These are phyloP conservation scores for Cecidostiba fungosa DNA, from an alignment of 2,888 invertebrate species.

Conservation along the genomic window DNA sequence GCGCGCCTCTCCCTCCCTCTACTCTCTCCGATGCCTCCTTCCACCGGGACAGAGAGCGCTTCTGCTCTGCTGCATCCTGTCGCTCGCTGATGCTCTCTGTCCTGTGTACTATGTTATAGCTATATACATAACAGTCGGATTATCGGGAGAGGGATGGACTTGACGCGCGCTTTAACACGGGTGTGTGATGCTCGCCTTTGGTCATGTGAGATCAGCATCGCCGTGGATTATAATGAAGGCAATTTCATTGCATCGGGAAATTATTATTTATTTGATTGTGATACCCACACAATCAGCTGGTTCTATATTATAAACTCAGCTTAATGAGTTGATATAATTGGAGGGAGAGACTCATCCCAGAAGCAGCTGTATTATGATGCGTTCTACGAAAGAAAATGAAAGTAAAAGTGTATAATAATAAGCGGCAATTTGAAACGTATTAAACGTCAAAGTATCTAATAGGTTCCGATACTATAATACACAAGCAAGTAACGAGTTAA, in stretches of 20 bases:
- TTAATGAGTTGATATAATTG: neutral
- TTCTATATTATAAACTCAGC: neutral
- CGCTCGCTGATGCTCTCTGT: too few species aligned
- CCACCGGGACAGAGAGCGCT: neutral
- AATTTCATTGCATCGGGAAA: too few species aligned
- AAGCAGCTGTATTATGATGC: neutral
- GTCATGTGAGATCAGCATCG: too few species aligned
- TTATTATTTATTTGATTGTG: too few species aligned
- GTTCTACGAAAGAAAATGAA: neutral
- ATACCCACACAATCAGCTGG: neutral
- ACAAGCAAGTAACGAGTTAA: neutral
- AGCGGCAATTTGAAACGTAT: neutral
- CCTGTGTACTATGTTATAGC: too few species aligned
- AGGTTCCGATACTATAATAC: neutral
- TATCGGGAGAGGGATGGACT: neutral
- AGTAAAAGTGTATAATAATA: neutral
- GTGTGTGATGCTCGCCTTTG: neutral
- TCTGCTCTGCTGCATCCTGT: neutral
- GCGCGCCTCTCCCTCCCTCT: slow-evolving; percentile 37
- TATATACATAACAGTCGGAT: neutral
- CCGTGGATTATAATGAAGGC: too few species aligned
- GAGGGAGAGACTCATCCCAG: neutral
- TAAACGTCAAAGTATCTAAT: neutral
- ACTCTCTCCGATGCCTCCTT: neutral
- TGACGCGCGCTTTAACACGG: neutral